A percentile compares a stretch with the other conserved stretches of the same genome.
Evolutionary conservation across 2,113 vertebrate species (phyloP).

Genomic region (Centropristis striata): DNA sequence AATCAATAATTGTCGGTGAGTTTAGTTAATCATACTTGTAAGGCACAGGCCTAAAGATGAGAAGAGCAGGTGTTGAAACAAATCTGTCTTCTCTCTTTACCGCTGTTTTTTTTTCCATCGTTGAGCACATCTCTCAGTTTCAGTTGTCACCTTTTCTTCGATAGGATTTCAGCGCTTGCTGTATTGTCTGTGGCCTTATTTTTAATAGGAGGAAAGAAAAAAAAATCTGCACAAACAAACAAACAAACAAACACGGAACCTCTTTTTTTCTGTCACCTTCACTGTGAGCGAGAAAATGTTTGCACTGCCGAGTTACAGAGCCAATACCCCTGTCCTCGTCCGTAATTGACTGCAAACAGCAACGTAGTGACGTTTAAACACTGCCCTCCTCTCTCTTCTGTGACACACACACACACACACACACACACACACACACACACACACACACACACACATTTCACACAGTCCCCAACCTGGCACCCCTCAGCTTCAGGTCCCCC

Average conservation of each 20-base stretch:
- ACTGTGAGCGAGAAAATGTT: conserved; percentile 74
- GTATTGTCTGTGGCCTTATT: conserved; percentile 20
- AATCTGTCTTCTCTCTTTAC: conserved; percentile 24
- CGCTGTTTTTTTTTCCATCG: not conserved
- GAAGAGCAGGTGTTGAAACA: not conserved
- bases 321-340: conserved; percentile 81
- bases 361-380: conserved; percentile 81
- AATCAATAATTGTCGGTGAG: not conserved
- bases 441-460: conserved; percentile 30
- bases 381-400: conserved; percentile 68
- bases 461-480: conserved; percentile 38
- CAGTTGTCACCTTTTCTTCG: conserved; percentile 56
- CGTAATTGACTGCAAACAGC: conserved; percentile 88
- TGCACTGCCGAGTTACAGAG: conserved; percentile 76
- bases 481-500: conserved; percentile 68
- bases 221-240: conserved; percentile 63
- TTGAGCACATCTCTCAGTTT: conserved; percentile 51
- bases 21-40: conserved; percentile 40
- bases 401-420: conserved; percentile 33
- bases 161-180: conserved; percentile 43
- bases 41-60: conserved; percentile 13
- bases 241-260: conserved; percentile 14
- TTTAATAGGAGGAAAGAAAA: conserved; percentile 37
- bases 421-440: conserved; percentile 39
- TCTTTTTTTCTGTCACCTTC: conserved; percentile 69